phyloP scores from a whole-genome alignment of 2,888 invertebrate species.

The Drosophila longiperda region DNA sequence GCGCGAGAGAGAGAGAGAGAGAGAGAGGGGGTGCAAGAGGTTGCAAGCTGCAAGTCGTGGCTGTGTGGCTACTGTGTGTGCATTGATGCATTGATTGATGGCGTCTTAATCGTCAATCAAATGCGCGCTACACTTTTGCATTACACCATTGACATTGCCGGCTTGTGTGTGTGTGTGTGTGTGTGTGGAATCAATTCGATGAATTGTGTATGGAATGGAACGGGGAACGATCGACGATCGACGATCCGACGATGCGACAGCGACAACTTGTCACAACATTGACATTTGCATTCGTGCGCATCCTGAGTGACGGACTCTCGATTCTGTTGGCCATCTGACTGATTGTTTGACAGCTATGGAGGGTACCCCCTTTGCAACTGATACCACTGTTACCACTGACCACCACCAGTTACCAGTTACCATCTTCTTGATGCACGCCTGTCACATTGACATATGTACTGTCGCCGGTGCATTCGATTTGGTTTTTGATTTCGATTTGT shows the following conservation, averaged over 20 bases:
- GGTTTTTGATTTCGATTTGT: conserved; percentile 17
- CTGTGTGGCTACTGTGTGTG: conserved; percentile 58
- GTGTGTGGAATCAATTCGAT: conserved; percentile 24
- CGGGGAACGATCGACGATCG: conserved; percentile 10
- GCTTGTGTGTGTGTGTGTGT: conserved; percentile 7
- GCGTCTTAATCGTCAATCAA: conserved; percentile 84
- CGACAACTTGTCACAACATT: conserved; percentile 77
- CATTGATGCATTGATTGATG: conserved; percentile 84
- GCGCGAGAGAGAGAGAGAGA: conserved; percentile 1
- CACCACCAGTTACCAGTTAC: conserved; percentile 21
- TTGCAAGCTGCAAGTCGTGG: conserved; percentile 7
- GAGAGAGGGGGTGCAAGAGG: conserved; percentile 4
- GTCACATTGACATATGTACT: conserved; percentile 79
- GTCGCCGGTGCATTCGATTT: conserved; percentile 40
- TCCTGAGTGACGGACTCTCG: conserved; percentile 70
- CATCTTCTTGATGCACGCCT: conserved; percentile 65
- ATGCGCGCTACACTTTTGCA: conserved; percentile 79
- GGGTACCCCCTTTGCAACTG: background rate
- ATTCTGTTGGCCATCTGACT: conserved; percentile 62
- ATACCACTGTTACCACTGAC: conserved; percentile 18
- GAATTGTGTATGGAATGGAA: conserved; percentile 22
- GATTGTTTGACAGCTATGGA: conserved; percentile 73
- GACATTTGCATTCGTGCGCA: conserved; percentile 80
- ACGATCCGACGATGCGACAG: conserved; percentile 28
- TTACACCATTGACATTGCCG: conserved; percentile 61